Conservation (phyloP, 2,797 vertebrate genomes). For the Dallia pectoralis region DNA sequence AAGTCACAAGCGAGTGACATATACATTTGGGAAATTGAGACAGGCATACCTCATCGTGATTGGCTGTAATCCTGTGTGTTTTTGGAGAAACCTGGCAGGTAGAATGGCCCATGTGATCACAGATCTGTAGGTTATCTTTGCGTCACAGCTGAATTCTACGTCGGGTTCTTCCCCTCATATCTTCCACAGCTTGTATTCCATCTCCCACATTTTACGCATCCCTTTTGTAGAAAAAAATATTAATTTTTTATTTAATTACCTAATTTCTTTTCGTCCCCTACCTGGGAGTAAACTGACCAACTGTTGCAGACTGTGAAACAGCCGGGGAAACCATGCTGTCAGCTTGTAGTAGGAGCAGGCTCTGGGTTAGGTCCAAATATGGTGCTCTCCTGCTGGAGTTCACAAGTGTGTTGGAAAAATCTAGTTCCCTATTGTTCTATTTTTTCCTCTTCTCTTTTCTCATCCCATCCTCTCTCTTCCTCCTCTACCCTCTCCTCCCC, state of each 20-base stretch:
- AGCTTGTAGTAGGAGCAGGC: conserved; percentile 60
- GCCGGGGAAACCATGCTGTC: conserved; percentile 75
- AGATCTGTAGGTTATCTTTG: too few relatives aligned
- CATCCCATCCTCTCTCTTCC: conserved; percentile 35
- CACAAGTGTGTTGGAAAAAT: neutral
- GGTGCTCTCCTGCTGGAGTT: neutral
- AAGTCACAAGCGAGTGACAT: too few relatives aligned
- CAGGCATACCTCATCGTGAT: too few relatives aligned
- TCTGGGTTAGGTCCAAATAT: conserved; percentile 25
- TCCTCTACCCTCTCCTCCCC: conserved; percentile 37
- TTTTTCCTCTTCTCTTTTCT: too few relatives aligned
- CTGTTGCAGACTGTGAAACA: conserved; percentile 68
- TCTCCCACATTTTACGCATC: neutral
- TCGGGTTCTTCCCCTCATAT: too few relatives aligned
- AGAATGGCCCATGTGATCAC: too few relatives aligned
- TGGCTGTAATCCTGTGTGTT: too few relatives aligned
- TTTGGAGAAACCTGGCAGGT: too few relatives aligned
- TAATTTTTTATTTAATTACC: neutral
- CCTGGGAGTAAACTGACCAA: conserved; percentile 66
- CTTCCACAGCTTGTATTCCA: neutral
- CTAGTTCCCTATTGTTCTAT: neutral
- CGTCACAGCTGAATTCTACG: too few relatives aligned
- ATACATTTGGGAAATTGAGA: too few relatives aligned
- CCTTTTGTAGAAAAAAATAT: neutral
- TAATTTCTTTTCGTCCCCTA: conserved; percentile 28